phyloP scores from a whole-genome alignment of 2,888 invertebrate species.

The Microctonus hyperodae region DNA sequence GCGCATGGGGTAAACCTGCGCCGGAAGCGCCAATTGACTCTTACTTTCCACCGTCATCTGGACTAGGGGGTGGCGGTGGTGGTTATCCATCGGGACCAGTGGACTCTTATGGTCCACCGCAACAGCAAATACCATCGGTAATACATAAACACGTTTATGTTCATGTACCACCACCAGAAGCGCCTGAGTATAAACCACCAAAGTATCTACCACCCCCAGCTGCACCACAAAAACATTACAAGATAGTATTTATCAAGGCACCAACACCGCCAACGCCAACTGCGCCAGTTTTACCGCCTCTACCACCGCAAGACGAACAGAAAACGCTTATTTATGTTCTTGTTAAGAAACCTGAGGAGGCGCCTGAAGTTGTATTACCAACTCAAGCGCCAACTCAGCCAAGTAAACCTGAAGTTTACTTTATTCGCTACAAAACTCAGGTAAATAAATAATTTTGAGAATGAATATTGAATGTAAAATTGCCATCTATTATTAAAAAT shows the following conservation, averaged over 20 bases:
- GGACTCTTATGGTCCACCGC: conserved; percentile 65
- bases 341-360: conserved; percentile 88
- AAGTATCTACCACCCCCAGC: conserved; percentile 65
- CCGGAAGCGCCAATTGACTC: conserved; percentile 66
- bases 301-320: conserved; percentile 85
- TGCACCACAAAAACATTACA: conserved; percentile 81
- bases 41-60: conserved; percentile 63
- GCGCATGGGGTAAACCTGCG: conserved; percentile 60
- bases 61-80: conserved; percentile 41
- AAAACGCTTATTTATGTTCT: conserved; percentile 88
- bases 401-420: conserved; percentile 89
- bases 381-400: conserved; percentile 85
- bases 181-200: conserved; percentile 75
- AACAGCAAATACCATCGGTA: conserved; percentile 73
- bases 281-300: conserved; percentile 62
- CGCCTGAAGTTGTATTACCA: conserved; percentile 80
- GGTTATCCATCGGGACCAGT: conserved; percentile 41
- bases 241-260: conserved; percentile 84
- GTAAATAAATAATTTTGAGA: conserved; percentile 63
- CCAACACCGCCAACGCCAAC: conserved; percentile 65
- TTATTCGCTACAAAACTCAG: conserved; percentile 89
- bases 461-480: conserved; percentile 62
- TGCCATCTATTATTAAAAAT: not conserved
- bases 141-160: conserved; percentile 92
- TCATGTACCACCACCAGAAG: conserved; percentile 87